Conservation (phyloP, 2,888 invertebrate species). For the Rhynchonema sp. region DNA sequence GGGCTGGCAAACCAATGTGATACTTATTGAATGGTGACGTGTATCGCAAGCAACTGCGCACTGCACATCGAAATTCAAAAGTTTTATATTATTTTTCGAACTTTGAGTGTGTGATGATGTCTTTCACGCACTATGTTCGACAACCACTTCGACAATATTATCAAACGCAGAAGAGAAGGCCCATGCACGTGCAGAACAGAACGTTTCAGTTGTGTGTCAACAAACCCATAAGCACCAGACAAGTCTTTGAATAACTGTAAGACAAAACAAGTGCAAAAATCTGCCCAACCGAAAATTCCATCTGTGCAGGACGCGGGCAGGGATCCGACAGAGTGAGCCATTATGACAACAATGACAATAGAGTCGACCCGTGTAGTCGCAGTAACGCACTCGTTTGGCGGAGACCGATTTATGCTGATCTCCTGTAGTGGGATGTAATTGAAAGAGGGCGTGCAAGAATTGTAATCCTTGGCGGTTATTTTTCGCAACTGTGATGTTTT, state of each 20-base stretch:
- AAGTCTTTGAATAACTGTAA: no score
- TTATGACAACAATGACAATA: slow-evolving; percentile 66
- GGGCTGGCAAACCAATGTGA: slow-evolving; percentile 29
- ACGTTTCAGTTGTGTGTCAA: no score
- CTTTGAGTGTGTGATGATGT: no score
- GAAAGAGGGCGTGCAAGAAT: no score
- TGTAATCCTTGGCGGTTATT: no score
- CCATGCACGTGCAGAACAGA: background rate
- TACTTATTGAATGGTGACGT: no score
- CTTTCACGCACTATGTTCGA: no score
- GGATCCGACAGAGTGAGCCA: slow-evolving; percentile 49
- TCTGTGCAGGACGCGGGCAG: slow-evolving; percentile 31
- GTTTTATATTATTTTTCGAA: background rate
- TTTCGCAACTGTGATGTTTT: no score
- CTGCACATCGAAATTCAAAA: background rate
- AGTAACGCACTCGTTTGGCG: slow-evolving; percentile 53
- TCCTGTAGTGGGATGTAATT: no score
- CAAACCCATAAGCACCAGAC: no score
- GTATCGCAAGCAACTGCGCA: background rate
- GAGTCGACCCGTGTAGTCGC: slow-evolving; percentile 58
- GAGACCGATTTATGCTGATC: slow-evolving; percentile 40
- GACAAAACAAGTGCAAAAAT: no score
- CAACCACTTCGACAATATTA: no score
- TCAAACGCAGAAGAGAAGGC: background rate
- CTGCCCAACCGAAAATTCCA: slow-evolving; percentile 33